Percentiles rank a stretch among this genome's conserved stretches.
phyloP scores from a whole-genome alignment of 2,113 vertebrate species.

The Datnioides undecimradiatus region DNA sequence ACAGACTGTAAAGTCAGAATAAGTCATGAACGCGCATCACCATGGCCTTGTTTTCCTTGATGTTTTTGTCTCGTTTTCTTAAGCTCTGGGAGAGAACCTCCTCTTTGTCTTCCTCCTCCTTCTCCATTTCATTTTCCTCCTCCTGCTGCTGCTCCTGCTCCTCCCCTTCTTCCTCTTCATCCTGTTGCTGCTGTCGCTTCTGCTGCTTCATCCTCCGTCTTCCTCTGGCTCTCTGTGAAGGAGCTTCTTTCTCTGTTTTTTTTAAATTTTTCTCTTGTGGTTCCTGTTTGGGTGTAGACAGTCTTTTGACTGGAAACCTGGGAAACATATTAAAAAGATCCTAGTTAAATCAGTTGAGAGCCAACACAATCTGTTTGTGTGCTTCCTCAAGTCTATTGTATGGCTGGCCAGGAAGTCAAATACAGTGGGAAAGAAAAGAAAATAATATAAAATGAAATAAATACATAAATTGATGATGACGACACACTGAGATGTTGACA shows the following conservation, averaged over 20 bases:
- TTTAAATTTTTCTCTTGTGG: conserved; percentile 28
- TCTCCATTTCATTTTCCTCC: neutral
- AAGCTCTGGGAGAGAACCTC: conserved; percentile 81
- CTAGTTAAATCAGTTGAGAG: neutral
- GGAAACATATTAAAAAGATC: neutral
- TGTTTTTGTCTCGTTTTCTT: conserved; percentile 92
- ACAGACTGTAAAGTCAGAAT: neutral
- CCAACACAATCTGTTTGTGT: neutral
- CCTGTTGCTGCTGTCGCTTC: conserved; percentile 2
- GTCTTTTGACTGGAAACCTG: conserved; percentile 90
- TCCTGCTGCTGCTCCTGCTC: conserved; percentile 22
- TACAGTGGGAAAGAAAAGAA: neutral
- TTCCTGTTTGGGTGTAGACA: conserved; percentile 62
- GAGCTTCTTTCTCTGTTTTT: conserved; percentile 30
- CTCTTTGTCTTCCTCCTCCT: conserved; percentile 42
- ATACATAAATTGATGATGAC: too few species aligned
- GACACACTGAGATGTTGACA: neutral
- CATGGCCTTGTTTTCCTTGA: conserved; percentile 98
- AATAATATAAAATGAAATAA: too few species aligned
- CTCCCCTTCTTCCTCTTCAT: too few species aligned
- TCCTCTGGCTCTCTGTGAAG: conserved; percentile 39
- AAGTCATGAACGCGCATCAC: conserved; percentile 71
- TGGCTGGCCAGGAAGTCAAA: neutral
- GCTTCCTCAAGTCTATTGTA: neutral
- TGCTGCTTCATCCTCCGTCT: conserved; percentile 33